These are phyloP conservation scores for Clupea harengus DNA, from an alignment of 2,113 vertebrate genomes.

Conservation along the genomic window DNA sequence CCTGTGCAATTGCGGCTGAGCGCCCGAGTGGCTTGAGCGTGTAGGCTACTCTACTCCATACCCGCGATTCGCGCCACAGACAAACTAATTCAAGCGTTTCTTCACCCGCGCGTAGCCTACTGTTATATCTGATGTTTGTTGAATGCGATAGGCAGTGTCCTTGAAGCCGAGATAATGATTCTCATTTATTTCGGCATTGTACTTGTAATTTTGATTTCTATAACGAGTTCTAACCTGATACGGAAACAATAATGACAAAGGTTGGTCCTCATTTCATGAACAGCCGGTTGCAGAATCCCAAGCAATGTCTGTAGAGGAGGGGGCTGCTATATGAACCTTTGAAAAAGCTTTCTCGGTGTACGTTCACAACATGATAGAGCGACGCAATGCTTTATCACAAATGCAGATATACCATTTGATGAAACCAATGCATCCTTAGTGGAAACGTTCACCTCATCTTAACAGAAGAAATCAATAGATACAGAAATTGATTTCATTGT, in stretches of 20 bases:
- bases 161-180: background rate
- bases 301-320: background rate
- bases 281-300: background rate
- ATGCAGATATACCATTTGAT: background rate
- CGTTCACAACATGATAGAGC: background rate
- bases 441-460: background rate
- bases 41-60: background rate
- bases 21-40: background rate
- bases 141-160: background rate
- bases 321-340: background rate
- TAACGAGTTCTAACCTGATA: background rate
- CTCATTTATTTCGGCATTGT: background rate
- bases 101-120: background rate
- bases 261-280: background rate
- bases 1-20: background rate
- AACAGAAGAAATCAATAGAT: background rate
- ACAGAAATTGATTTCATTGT: background rate
- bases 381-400: background rate
- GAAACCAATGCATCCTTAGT: background rate
- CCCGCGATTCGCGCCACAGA: background rate
- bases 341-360: background rate
- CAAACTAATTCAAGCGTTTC: constrained; percentile 7
- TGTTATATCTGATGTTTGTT: background rate
- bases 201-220: background rate
- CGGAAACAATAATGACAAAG: background rate